phyloP scores from a whole-genome alignment of 2,797 vertebrate genomes.

The Coranthus polyacanthus region DNA sequence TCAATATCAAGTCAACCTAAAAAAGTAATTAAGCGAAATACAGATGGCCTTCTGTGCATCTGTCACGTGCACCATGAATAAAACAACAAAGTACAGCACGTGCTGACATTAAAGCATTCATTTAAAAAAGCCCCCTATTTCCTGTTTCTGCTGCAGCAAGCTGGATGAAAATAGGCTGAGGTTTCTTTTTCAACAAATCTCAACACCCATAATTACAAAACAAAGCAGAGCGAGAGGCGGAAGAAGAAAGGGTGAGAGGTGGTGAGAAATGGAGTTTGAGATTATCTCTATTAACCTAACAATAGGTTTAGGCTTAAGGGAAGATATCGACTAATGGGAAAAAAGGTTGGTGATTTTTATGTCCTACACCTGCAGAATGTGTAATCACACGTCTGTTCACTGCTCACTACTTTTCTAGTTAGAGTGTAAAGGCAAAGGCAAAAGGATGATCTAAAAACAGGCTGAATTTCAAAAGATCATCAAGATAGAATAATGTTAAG shows the following conservation, averaged over 20 bases:
- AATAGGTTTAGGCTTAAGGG: background rate
- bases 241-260: background rate
- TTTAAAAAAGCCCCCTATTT: conserved; percentile 51
- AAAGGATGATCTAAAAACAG: too few relatives aligned
- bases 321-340: background rate
- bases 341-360: background rate
- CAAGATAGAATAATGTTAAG: too few relatives aligned
- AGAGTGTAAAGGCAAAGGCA: background rate
- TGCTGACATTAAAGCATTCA: conserved; percentile 70
- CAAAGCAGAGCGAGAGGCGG: conserved; percentile 24
- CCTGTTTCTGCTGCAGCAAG: conserved; percentile 67
- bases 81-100: conserved; percentile 70
- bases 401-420: background rate
- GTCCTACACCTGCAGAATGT: background rate
- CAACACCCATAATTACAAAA: conserved; percentile 42
- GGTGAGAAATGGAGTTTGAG: background rate
- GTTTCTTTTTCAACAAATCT: conserved; percentile 47
- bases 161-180: conserved; percentile 57
- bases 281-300: conserved; percentile 36
- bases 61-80: conserved; percentile 69
- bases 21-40: conserved; percentile 42
- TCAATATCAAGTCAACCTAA: conserved; percentile 18
- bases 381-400: background rate
- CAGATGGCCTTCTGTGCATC: conserved; percentile 42
- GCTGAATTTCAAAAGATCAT: too few relatives aligned